Conservation (phyloP, 2,888 invertebrate genomes). For the Lithophane leautieri region DNA sequence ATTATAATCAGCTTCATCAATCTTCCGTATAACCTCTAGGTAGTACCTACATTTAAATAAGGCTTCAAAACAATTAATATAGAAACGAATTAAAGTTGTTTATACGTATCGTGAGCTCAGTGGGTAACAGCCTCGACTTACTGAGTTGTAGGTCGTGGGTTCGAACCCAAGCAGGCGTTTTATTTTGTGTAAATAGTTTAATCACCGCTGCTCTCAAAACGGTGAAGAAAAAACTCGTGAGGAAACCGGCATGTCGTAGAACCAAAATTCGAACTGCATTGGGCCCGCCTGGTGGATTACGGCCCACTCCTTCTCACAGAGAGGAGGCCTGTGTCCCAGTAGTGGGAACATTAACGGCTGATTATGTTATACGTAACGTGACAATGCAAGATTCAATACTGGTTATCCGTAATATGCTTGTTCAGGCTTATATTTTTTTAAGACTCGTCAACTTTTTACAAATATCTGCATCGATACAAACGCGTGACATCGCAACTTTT, state of each 20-base stretch:
- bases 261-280: no score
- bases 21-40: conserved; percentile 5
- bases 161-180: no score
- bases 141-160: no score
- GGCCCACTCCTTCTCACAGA: no score
- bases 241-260: no score
- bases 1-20: conserved; percentile 17
- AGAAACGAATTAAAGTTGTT: conserved; percentile 14
- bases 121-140: no score
- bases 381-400: not conserved
- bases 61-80: conserved; percentile 7
- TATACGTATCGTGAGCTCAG: not conserved
- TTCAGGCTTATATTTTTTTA: conserved; percentile 7
- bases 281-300: no score
- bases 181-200: no score
- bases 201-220: no score
- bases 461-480: conserved; percentile 8
- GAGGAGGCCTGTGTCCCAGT: no score
- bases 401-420: not conserved
- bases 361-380: conserved; percentile 6
- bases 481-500: not conserved
- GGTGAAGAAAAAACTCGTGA: no score
- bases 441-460: not conserved
- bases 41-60: conserved; percentile 10
- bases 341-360: no score